These are phyloP conservation scores for Tetraodon nigroviridis DNA, from an alignment of 2,113 vertebrate genomes.

Conservation along the genomic window DNA sequence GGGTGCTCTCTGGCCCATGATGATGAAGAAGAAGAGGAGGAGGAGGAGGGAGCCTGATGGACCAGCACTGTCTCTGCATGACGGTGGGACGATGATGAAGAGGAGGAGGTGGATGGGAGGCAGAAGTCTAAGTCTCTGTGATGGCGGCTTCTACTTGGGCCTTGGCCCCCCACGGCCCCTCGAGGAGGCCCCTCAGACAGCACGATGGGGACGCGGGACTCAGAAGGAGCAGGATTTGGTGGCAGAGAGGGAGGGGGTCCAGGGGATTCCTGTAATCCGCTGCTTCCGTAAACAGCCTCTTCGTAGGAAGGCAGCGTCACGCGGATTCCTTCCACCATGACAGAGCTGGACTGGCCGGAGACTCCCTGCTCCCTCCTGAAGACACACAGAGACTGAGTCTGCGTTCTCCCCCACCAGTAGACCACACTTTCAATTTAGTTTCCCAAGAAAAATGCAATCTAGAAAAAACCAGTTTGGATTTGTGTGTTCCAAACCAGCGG, in stretches of 20 bases:
- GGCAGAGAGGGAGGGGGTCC: conserved; percentile 46
- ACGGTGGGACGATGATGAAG: conserved; percentile 73
- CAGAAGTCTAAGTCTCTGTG: conserved; percentile 71
- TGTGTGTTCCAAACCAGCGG: no score
- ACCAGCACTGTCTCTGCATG: conserved; percentile 91
- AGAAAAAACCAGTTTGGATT: conserved; percentile 22
- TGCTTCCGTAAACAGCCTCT: conserved; percentile 93
- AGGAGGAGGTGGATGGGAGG: conserved; percentile 83
- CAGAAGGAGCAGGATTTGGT: conserved; percentile 71
- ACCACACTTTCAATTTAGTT: conserved; percentile 24
- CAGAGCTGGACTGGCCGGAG: conserved; percentile 88
- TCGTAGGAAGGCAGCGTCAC: conserved; percentile 95
- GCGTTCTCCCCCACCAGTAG: not conserved
- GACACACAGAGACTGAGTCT: conserved; percentile 2
- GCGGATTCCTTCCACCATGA: conserved; percentile 95
- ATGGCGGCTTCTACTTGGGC: conserved; percentile 57
- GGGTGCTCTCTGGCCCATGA: conserved; percentile 84
- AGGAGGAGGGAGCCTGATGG: conserved; percentile 81
- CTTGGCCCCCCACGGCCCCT: conserved; percentile 72
- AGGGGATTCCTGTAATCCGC: conserved; percentile 69
- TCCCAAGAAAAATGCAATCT: conserved; percentile 20
- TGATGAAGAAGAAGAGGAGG: conserved; percentile 70
- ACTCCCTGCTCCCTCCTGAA: conserved; percentile 90
- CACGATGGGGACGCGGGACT: conserved; percentile 91
- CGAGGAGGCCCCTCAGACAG: conserved; percentile 83